These are phyloP conservation scores for Cataglyphis livida DNA, from an alignment of 2,888 invertebrate genomes.

Conservation along the genomic window DNA sequence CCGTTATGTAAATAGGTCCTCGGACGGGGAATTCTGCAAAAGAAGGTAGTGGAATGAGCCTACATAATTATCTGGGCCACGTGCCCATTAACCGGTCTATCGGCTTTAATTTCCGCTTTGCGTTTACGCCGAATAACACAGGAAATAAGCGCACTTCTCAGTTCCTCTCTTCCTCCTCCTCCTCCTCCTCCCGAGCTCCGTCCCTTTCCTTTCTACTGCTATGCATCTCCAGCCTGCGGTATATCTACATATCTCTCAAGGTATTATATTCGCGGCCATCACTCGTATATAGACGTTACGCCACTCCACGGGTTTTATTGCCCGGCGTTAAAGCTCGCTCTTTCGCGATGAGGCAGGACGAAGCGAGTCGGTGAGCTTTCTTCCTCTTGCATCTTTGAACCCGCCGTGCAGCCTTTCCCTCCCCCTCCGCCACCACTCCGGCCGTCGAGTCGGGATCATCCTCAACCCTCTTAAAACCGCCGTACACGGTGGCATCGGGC, in stretches of 20 bases:
- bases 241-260: slow-evolving; percentile 34
- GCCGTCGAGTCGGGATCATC: slow-evolving; percentile 11
- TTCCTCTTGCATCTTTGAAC: slow-evolving; percentile 57
- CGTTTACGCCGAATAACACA: slow-evolving; percentile 53
- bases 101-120: slow-evolving; percentile 53
- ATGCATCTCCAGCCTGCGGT: neutral
- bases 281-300: slow-evolving; percentile 51
- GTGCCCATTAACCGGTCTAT: slow-evolving; percentile 43
- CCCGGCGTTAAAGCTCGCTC: slow-evolving; percentile 52
- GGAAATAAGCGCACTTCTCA: slow-evolving; percentile 44
- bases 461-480: slow-evolving; percentile 20
- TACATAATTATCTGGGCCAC: slow-evolving; percentile 39
- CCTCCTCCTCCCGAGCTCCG: neutral
- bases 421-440: slow-evolving; percentile 1
- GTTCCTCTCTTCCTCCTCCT: neutral
- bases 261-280: slow-evolving; percentile 47
- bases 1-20: slow-evolving; percentile 32
- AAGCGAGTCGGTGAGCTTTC: slow-evolving; percentile 33
- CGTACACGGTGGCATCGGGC: slow-evolving; percentile 10
- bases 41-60: slow-evolving; percentile 3
- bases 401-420: slow-evolving; percentile 17
- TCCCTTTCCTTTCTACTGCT: neutral
- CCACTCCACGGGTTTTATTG: slow-evolving; percentile 51
- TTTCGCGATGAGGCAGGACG: slow-evolving; percentile 34
- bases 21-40: neutral